Conservation (phyloP, 2,113 vertebrate genomes). For the Corythoichthys haematopterus region DNA sequence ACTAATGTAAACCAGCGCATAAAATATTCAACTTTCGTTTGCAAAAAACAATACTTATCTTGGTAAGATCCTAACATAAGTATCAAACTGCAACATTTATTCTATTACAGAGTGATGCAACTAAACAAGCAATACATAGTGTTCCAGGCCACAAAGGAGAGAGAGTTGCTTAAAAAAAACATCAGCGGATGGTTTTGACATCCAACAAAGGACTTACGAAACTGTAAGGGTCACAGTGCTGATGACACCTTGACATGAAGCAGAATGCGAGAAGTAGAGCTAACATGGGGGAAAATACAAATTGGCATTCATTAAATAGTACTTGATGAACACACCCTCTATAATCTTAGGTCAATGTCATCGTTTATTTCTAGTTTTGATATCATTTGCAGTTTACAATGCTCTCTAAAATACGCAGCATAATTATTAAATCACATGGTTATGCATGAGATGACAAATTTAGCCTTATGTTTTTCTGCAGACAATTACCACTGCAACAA, state of each 20-base stretch:
- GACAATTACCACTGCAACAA: constrained; percentile 7
- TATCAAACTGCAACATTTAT: background rate
- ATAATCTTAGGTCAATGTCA: background rate
- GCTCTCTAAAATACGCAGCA: background rate
- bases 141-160: constrained; percentile 12
- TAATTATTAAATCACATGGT: background rate
- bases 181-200: constrained; percentile 29
- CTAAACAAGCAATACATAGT: constrained; percentile 9
- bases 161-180: background rate
- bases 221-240: constrained; percentile 29
- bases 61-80: background rate
- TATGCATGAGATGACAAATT: background rate
- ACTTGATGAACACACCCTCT: background rate
- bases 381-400: background rate
- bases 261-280: background rate
- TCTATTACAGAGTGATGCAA: constrained; percentile 22
- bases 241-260: constrained; percentile 11
- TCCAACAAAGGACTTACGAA: constrained; percentile 39
- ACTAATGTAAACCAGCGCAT: background rate
- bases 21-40: background rate
- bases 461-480: background rate
- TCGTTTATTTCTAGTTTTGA: background rate
- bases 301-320: background rate
- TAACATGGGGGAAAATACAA: background rate
- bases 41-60: background rate